These are phyloP conservation scores for Calephelis nemesis DNA, from an alignment of 1,140 invertebrate species.

Conservation along the genomic window DNA sequence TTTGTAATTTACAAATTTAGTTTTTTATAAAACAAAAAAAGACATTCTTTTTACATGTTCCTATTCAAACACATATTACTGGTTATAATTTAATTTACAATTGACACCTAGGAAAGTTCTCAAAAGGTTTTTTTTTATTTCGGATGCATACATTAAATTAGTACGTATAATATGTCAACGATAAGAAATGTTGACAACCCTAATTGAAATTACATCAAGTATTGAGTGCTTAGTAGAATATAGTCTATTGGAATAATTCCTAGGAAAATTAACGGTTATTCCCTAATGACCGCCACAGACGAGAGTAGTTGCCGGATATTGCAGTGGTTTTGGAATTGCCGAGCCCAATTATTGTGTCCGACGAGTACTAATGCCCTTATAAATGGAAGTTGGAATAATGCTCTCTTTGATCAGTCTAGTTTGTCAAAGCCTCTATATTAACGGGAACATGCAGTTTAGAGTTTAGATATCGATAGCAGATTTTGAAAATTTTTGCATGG, in stretches of 20 bases:
- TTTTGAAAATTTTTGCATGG: too few species aligned
- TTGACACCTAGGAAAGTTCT: too few species aligned
- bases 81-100: too few species aligned
- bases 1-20: too few species aligned
- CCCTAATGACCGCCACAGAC: conserved; percentile 1
- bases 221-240: background rate
- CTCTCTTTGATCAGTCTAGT: conserved; percentile 13
- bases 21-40: too few species aligned
- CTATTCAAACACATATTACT: too few species aligned
- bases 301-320: conserved; percentile 9
- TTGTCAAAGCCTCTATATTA: conserved; percentile 2
- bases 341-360: conserved; percentile 13
- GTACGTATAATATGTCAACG: too few species aligned
- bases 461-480: background rate
- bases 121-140: too few species aligned
- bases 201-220: conserved; percentile 2
- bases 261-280: conserved; percentile 8
- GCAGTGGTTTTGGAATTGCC: conserved; percentile 16
- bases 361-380: conserved; percentile 18
- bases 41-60: too few species aligned
- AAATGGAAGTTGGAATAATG: conserved; percentile 13
- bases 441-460: background rate
- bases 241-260: conserved; percentile 1
- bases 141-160: too few species aligned
- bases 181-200: too few species aligned